Conservation (phyloP, 2,113 vertebrate genomes). For the Tragelaphus buxtoni region DNA sequence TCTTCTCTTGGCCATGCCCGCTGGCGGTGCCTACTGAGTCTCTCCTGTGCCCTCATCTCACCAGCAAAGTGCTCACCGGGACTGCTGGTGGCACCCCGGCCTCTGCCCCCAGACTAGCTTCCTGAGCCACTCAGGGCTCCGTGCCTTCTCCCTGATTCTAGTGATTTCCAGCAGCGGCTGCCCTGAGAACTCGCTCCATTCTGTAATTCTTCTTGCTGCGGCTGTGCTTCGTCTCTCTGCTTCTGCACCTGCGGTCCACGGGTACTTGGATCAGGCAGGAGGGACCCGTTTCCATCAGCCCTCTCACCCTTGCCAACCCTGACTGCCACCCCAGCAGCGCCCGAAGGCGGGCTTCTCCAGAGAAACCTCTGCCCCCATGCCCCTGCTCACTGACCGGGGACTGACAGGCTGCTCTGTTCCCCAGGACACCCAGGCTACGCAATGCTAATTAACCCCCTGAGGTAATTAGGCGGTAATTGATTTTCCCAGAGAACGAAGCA, state of each 20-base stretch:
- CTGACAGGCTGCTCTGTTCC: not conserved
- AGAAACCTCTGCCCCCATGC: not conserved
- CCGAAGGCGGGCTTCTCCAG: not conserved
- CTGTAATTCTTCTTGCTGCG: not conserved
- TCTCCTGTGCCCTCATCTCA: not conserved
- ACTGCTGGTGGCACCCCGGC: not conserved
- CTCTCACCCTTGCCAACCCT: not conserved
- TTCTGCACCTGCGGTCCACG: not conserved
- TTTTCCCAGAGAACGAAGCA: constrained; percentile 74
- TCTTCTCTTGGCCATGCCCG: not conserved
- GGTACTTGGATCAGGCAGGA: not conserved
- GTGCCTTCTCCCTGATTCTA: not conserved
- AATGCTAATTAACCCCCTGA: constrained; percentile 86
- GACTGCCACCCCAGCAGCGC: not conserved
- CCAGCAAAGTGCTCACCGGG: not conserved
- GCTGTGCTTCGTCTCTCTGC: not conserved
- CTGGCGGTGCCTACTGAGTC: not conserved
- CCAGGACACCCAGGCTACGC: constrained; percentile 52
- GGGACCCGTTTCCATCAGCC: not conserved
- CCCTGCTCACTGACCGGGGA: not conserved
- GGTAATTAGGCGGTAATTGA: constrained; percentile 84
- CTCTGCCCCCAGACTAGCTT: not conserved
- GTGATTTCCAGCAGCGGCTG: not conserved
- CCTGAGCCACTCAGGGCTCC: not conserved
- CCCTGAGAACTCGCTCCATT: not conserved